A percentile compares a stretch with the other conserved stretches of the same genome.
Conservation (phyloP, 2,113 vertebrate species). For the Ctenomys sociabilis region DNA sequence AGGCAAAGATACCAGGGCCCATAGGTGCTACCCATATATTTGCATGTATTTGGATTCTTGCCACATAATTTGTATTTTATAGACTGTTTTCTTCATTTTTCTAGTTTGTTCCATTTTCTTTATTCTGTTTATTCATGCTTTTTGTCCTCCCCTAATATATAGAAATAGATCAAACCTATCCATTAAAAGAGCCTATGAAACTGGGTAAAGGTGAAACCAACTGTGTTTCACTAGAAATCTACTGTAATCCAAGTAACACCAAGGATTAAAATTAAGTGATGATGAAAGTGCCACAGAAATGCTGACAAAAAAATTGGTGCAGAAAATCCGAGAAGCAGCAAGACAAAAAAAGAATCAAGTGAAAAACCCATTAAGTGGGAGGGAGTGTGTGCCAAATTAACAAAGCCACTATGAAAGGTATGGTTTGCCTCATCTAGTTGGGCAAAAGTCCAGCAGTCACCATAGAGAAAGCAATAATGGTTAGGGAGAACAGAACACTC, state of each 20-base stretch:
- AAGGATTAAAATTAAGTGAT: neutral
- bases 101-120: neutral
- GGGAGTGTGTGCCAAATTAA: neutral
- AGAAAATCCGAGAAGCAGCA: neutral
- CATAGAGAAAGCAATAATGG: neutral
- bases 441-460: neutral
- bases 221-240: neutral
- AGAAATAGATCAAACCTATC: neutral
- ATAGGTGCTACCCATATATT: neutral
- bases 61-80: neutral
- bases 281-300: neutral
- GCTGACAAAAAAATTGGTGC: neutral
- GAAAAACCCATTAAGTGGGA: neutral
- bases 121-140: neutral
- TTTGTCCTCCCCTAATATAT: neutral
- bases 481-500: neutral
- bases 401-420: neutral
- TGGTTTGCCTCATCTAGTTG: neutral
- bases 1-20: neutral
- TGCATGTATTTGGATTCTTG: neutral
- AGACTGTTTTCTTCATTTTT: neutral
- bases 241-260: neutral
- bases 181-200: neutral
- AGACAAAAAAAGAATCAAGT: neutral
- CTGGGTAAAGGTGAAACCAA: neutral